A percentile compares a stretch with the other conserved stretches of the same genome.
phyloP scores from a whole-genome alignment of 2,888 invertebrate species.

The Heliconius charithonia region DNA sequence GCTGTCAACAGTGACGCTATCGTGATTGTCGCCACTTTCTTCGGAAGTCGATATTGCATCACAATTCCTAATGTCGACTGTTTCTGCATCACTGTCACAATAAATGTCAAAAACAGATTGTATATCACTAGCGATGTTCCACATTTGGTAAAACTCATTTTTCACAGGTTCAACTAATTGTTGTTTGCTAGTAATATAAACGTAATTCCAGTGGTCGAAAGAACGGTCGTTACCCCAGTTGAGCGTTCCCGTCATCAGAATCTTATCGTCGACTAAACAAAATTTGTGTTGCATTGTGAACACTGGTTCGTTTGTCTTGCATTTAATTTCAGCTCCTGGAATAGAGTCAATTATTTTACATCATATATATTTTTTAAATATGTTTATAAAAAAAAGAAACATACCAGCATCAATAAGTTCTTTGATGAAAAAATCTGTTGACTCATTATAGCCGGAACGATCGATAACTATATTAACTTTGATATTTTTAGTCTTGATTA shows the following conservation, averaged over 20 bases:
- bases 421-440: slow-evolving; percentile 70
- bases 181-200: slow-evolving; percentile 85
- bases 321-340: slow-evolving; percentile 84
- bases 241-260: slow-evolving; percentile 88
- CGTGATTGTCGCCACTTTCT: slow-evolving; percentile 48
- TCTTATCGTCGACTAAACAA: slow-evolving; percentile 85
- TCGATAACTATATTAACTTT: slow-evolving; percentile 74
- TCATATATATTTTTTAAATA: not conserved
- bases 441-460: slow-evolving; percentile 69
- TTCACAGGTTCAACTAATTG: slow-evolving; percentile 82
- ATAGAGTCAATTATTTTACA: slow-evolving; percentile 30
- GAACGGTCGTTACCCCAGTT: slow-evolving; percentile 90
- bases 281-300: slow-evolving; percentile 91
- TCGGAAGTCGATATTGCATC: slow-evolving; percentile 48
- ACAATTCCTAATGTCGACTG: slow-evolving; percentile 47
- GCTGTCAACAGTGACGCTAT: slow-evolving; percentile 29
- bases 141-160: slow-evolving; percentile 85
- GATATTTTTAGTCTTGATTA: slow-evolving; percentile 69
- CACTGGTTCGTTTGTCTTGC: slow-evolving; percentile 69
- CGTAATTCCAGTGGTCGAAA: slow-evolving; percentile 88
- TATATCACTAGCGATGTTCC: slow-evolving; percentile 66
- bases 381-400: slow-evolving; percentile 41
- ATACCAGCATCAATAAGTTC: slow-evolving; percentile 75
- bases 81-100: slow-evolving; percentile 52
- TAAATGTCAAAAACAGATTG: slow-evolving; percentile 46